A percentile compares a stretch with the other conserved stretches of the same genome.
Conservation (phyloP, 53 echinoderm and acorn worm species). For the Apostichopus leukothele region DNA sequence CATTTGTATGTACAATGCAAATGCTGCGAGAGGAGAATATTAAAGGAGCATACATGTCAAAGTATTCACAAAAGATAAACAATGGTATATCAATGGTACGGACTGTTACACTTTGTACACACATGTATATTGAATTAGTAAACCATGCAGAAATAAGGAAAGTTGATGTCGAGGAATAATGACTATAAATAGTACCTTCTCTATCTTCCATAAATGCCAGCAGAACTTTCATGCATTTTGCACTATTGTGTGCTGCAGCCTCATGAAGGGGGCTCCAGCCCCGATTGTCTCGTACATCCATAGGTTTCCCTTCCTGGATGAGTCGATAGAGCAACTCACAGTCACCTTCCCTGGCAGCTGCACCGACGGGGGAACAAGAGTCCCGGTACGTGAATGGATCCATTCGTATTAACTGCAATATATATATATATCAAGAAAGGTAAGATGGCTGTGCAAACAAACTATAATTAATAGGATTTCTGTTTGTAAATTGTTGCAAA, state of each 20-base stretch:
- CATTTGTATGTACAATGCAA: too few relatives aligned
- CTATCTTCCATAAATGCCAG: constrained; percentile 53
- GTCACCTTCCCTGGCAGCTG: constrained; percentile 70
- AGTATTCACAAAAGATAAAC: too few relatives aligned
- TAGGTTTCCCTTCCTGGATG: constrained; percentile 58
- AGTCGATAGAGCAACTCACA: constrained; percentile 51
- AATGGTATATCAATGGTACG: too few relatives aligned
- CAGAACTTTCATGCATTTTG: constrained; percentile 69
- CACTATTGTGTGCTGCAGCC: constrained; percentile 70
- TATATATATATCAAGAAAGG: too few relatives aligned
- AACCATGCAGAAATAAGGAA: background rate
- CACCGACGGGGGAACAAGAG: constrained; percentile 69
- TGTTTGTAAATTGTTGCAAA: too few relatives aligned
- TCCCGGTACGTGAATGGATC: constrained; percentile 62
- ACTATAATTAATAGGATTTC: too few relatives aligned
- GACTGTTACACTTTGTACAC: too few relatives aligned
- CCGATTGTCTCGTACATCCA: constrained; percentile 77
- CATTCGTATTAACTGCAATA: background rate
- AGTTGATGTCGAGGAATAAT: background rate
- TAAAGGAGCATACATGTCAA: too few relatives aligned
- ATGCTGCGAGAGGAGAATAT: too few relatives aligned
- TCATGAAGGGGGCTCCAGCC: constrained; percentile 96
- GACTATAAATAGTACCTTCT: constrained; percentile 9
- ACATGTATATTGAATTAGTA: too few relatives aligned
- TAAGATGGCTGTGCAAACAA: too few relatives aligned